Percentiles rank a stretch among this genome's conserved stretches.
phyloP scores from a whole-genome alignment of 2,797 vertebrate species.

The Chrysocyon brachyurus region DNA sequence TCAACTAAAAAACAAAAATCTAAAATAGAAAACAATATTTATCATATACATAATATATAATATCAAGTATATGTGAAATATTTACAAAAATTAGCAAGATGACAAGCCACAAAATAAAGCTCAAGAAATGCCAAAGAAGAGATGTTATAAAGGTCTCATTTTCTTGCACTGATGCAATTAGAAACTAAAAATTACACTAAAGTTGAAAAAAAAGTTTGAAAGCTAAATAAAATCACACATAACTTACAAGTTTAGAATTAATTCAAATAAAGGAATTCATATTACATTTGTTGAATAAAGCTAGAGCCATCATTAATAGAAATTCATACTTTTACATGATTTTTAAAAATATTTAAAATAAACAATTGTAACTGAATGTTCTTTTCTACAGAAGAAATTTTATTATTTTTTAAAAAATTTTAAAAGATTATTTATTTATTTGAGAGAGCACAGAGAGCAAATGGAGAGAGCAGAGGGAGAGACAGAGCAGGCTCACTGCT shows the following conservation, averaged over 20 bases:
- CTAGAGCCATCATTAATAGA: background rate
- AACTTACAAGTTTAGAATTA: background rate
- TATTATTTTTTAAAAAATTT: too few species aligned
- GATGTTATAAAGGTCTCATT: background rate
- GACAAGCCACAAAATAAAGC: background rate
- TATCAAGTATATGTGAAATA: background rate
- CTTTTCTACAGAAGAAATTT: background rate
- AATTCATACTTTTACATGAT: background rate
- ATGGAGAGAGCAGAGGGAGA: too few species aligned
- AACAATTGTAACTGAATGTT: background rate
- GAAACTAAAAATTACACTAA: background rate
- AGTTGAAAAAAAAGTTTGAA: background rate
- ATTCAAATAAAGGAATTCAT: background rate
- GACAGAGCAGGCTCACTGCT: too few species aligned
- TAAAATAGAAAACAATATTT: background rate
- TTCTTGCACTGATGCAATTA: background rate
- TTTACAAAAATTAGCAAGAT: background rate
- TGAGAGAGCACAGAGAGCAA: too few species aligned
- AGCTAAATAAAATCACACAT: background rate
- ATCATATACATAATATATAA: background rate
- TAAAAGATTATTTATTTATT: too few species aligned
- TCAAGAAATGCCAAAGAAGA: background rate
- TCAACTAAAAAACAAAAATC: background rate
- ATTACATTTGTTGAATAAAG: background rate
- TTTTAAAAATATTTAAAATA: constrained; percentile 20